Evolutionary conservation across 1,140 invertebrate species (phyloP).

Genomic region (Cotesia glomerata): DNA sequence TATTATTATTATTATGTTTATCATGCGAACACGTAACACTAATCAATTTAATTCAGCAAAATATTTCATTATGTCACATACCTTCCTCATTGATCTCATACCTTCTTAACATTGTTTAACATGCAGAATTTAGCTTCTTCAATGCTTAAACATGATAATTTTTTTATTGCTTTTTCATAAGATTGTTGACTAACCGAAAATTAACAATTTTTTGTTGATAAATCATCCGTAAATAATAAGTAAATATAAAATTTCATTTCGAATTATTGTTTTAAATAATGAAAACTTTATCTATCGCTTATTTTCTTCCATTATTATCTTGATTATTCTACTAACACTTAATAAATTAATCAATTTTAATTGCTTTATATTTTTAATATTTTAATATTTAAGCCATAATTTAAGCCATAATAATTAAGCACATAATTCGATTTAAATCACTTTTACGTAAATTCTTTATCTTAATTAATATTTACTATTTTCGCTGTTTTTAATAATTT

Average conservation of each 20-base stretch:
- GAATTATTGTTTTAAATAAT: neutral
- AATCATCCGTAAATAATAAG: neutral
- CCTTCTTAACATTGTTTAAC: neutral
- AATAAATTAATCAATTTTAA: too few relatives aligned
- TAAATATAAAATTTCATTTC: neutral
- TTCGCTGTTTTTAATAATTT: too few relatives aligned
- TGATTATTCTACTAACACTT: too few relatives aligned
- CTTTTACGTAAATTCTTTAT: too few relatives aligned
- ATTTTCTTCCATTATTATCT: neutral
- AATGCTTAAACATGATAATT: slow-evolving; percentile 2
- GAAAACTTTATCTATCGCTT: neutral
- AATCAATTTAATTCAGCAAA: neutral
- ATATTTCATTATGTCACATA: slow-evolving; percentile 17
- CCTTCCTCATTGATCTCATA: slow-evolving; percentile 34
- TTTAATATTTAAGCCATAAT: too few relatives aligned
- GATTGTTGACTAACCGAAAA: neutral
- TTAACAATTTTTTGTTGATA: neutral
- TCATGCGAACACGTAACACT: neutral
- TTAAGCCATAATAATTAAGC: too few relatives aligned
- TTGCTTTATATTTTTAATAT: too few relatives aligned
- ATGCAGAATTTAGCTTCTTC: slow-evolving; percentile 18
- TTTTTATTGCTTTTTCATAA: slow-evolving; percentile 3
- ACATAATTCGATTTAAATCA: too few relatives aligned
- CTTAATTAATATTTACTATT: too few relatives aligned
- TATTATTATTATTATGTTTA: neutral